Percentiles rank a stretch among this genome's conserved stretches.
Evolutionary conservation across 1,140 invertebrate genomes (phyloP).

Genomic region (Halotydeus destructor): DNA sequence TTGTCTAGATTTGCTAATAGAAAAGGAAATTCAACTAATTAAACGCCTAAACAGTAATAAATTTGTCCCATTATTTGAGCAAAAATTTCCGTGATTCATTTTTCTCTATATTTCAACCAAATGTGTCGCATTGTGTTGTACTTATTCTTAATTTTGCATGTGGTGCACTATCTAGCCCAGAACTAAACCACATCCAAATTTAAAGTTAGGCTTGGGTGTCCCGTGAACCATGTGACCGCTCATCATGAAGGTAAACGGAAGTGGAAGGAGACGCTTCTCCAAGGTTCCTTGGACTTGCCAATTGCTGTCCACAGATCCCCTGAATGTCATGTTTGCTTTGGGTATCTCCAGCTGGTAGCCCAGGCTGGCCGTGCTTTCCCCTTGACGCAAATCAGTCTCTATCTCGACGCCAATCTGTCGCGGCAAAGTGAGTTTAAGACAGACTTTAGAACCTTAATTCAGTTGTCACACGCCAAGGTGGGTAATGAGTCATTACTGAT

Average conservation of each 20-base stretch:
- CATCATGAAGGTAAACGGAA: slow-evolving; percentile 80
- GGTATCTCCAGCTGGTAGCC: slow-evolving; percentile 92
- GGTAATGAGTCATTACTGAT: too few relatives aligned
- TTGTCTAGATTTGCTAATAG: too few relatives aligned
- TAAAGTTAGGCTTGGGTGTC: slow-evolving; percentile 27
- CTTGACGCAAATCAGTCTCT: slow-evolving; percentile 54
- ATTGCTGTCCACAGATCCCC: slow-evolving; percentile 75
- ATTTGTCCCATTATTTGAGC: too few relatives aligned
- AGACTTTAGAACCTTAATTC: background rate
- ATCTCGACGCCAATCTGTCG: slow-evolving; percentile 41
- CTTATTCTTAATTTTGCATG: too few relatives aligned
- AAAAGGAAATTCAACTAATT: too few relatives aligned
- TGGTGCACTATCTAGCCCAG: too few relatives aligned
- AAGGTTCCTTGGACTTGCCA: slow-evolving; percentile 82
- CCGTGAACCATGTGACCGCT: slow-evolving; percentile 79
- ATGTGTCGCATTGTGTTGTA: too few relatives aligned
- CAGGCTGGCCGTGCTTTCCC: slow-evolving; percentile 74
- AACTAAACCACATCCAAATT: slow-evolving; percentile 3
- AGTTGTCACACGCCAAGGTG: too few relatives aligned
- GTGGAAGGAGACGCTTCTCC: slow-evolving; percentile 72
- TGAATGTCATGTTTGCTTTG: slow-evolving; percentile 78
- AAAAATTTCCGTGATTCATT: too few relatives aligned
- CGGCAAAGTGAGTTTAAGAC: slow-evolving; percentile 50
- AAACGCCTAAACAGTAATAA: too few relatives aligned
- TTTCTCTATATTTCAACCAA: too few relatives aligned